Evolutionary conservation across 1,140 invertebrate genomes (phyloP), one percentile per base, ranked within the genome.

Genomic region (Polyergus mexicanus): DNA sequence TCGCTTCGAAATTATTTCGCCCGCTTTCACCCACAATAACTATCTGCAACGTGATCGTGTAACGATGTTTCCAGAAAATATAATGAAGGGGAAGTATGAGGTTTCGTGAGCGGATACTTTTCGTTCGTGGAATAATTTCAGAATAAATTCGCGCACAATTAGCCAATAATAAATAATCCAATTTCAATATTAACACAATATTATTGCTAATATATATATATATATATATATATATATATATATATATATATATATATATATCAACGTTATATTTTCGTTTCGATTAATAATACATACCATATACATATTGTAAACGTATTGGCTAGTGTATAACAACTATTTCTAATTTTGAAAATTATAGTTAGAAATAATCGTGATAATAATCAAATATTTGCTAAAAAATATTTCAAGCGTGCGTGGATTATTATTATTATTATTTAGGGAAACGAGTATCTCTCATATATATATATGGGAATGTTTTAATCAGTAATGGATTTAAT

Each of bases 1-100:
- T 47, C n/a, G n/a, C 38, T n/a, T 8, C 10, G 47, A 11, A 63
- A 80, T 69, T 69, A 47, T 56, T 28, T 69, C 35, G 60, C 25
- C 22, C 35, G 10, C 7, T 51, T 38, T 68, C 16, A 10, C 13
- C 54, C 16, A 10, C 13, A 22, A 10, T 41, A 69, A 71, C 47
- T 68, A 38, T 54, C 13, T 28, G 22, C 22, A 38, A 16, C 25
- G 8, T 47, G 13, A 41, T 69, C 69, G 28, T n/a, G 47, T 19
- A 80, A 80, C n/a, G 22, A 71, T 71, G 54, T 80, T 56, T 69
- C 63, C 41, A 35, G 65, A 71, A 69, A 41, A 66, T 62, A 58
- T 7, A 68, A 32, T 2, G 66, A 22, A n/a, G 65, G n/a, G 16
- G 11, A 16, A 7, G 19, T 65, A 32, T 7, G 75, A 19, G 38